Percentiles rank a stretch among this genome's conserved stretches.
Conservation (phyloP, 2,888 invertebrate genomes). For the Meiosimyza decipiens region DNA sequence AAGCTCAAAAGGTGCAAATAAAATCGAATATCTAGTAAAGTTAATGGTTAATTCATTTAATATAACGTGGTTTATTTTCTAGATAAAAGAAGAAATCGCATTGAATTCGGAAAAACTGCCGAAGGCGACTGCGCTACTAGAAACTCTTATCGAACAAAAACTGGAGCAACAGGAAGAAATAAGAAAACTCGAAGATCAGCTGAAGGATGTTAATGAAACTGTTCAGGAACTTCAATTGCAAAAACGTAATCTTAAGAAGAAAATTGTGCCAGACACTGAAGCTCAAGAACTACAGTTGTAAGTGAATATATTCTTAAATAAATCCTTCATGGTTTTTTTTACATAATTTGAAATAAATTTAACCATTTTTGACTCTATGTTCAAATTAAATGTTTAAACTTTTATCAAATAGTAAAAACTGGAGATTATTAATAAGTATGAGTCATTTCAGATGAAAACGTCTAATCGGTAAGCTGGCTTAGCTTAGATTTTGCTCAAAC, state of each 20-base stretch:
- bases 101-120: constrained; percentile 44
- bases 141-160: constrained; percentile 35
- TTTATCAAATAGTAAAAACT: too few species aligned
- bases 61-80: not conserved
- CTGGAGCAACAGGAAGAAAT: constrained; percentile 40
- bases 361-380: too few species aligned
- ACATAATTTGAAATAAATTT: too few species aligned
- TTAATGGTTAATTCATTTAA: too few species aligned
- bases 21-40: not conserved
- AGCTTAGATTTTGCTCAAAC: too few species aligned
- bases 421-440: too few species aligned
- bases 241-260: constrained; percentile 46
- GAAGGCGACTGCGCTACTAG: constrained; percentile 36
- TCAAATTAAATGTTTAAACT: too few species aligned
- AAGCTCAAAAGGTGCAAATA: constrained; percentile 40
- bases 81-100: constrained; percentile 42
- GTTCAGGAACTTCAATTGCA: constrained; percentile 41
- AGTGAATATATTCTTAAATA: not conserved
- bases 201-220: constrained; percentile 44
- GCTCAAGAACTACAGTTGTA: constrained; percentile 42
- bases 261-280: constrained; percentile 54
- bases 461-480: too few species aligned
- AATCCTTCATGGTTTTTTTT: too few species aligned
- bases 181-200: constrained; percentile 41
- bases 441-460: too few species aligned